Evolutionary conservation across 1,140 invertebrate genomes (phyloP), one percentile per base, ranked within the genome.

Genomic region (Spodoptera frugiperda): DNA sequence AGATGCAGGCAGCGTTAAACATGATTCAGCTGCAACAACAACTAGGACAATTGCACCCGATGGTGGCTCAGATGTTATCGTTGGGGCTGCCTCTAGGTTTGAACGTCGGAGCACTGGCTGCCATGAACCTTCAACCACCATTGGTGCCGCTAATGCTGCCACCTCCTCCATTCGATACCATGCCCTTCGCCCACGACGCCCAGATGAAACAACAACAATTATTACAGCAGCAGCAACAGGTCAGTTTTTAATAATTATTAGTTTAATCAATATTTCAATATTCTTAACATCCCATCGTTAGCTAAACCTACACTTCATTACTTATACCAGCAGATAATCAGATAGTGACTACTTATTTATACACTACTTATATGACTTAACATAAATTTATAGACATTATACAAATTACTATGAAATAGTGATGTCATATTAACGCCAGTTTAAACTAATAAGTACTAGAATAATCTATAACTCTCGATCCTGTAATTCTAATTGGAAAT

Each of bases 71-170:
- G 78, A 97, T 97, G 96, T 79, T 94, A 12, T 94, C 93, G 10
- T 96, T 98, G 95, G 97, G 96, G n/a, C 95, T 98, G 86, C 96
- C 97, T 12, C 92, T 98, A 79, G 97, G 97, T n/a, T 94, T 98
- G 61, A 98, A 97, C 82, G 95, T 98, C 83, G 96, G 97, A 57
- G 97, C 97, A 30, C 91, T 98, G 79, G 97, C 97, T 0, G 97
- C 97, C 0, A 98, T 98, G 97, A 98, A 98, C 90, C 93, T 98
- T 11, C 97, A 98, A 89, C 97, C 97, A 11, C 97, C 97, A 0
- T 89, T 98, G 54, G 97, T 98, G 76, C 97, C 98, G 1, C 96
- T 98, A 94, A 98, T 99, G 97, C 96, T 98, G 95, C 97, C 97
- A 21, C 97, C 97, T 15, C 96, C 96, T 46, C 96, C 96, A 11